These are phyloP conservation scores for Romanogobio albipinnatus DNA, from an alignment of 2,113 vertebrate genomes.

Conservation along the genomic window DNA sequence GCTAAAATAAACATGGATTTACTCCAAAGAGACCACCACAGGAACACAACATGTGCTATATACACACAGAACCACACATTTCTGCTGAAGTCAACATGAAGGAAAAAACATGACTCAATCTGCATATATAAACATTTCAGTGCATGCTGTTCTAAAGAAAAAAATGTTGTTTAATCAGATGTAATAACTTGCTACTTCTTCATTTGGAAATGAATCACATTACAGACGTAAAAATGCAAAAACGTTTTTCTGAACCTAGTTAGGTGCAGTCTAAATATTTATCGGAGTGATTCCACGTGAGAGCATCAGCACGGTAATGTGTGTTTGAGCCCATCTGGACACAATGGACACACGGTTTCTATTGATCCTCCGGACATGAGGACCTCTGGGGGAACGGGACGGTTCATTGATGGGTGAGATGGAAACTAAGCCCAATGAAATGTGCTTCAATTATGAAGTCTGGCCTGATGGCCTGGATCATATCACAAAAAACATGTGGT, in stretches of 20 bases:
- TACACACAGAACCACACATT: conserved; percentile 3
- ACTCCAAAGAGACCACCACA: conserved; percentile 3
- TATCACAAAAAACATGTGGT: neutral
- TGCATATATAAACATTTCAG: neutral
- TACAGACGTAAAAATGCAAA: neutral
- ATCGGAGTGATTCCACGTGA: neutral
- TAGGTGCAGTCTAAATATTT: conserved; percentile 4
- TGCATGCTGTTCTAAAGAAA: neutral
- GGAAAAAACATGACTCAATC: neutral
- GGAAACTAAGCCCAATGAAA: neutral
- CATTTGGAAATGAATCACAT: neutral
- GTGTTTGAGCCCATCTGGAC: neutral
- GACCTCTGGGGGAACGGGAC: neutral
- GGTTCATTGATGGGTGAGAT: neutral
- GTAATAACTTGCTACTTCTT: neutral
- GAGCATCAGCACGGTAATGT: neutral
- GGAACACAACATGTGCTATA: neutral
- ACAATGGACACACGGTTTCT: neutral
- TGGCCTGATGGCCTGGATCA: neutral
- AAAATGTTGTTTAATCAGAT: neutral
- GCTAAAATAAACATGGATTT: conserved; percentile 9
- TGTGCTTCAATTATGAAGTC: neutral
- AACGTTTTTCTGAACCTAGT: neutral
- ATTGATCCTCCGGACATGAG: neutral
- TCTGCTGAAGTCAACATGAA: neutral